Evolutionary conservation across 2,113 vertebrate species (phyloP).

Genomic region (Xenus cinereus): DNA sequence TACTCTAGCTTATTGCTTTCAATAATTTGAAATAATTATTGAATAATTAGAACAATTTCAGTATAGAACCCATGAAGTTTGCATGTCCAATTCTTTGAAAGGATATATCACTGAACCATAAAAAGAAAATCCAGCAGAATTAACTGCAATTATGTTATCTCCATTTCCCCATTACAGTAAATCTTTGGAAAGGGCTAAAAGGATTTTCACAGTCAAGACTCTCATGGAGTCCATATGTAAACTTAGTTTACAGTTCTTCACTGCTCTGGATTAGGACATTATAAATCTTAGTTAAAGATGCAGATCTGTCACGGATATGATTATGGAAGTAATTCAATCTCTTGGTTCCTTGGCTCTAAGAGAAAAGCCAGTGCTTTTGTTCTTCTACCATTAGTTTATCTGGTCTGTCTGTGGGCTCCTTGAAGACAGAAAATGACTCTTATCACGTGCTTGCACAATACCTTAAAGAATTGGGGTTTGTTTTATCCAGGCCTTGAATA

Average conservation of each 20-base stretch:
- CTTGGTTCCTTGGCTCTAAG: not conserved
- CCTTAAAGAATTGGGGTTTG: not conserved
- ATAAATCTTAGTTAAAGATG: not conserved
- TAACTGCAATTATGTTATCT: not conserved
- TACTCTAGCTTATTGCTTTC: not conserved
- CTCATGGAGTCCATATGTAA: not conserved
- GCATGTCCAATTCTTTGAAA: not conserved
- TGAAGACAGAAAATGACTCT: not conserved
- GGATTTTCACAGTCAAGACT: not conserved
- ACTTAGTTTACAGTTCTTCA: not conserved
- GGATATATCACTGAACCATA: not conserved
- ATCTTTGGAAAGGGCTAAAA: not conserved
- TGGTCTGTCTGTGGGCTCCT: not conserved
- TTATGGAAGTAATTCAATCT: not conserved
- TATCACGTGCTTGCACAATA: not conserved
- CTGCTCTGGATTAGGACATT: not conserved
- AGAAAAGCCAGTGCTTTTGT: not conserved
- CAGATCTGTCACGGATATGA: not conserved
- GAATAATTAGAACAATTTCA: not conserved
- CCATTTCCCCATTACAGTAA: not conserved
- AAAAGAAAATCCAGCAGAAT: not conserved
- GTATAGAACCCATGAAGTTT: not conserved
- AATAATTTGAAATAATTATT: not conserved
- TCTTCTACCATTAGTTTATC: not conserved
- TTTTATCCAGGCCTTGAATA: not conserved